phyloP scores from a whole-genome alignment of 2,113 vertebrate species.

The Romanogobio albipinnatus region DNA sequence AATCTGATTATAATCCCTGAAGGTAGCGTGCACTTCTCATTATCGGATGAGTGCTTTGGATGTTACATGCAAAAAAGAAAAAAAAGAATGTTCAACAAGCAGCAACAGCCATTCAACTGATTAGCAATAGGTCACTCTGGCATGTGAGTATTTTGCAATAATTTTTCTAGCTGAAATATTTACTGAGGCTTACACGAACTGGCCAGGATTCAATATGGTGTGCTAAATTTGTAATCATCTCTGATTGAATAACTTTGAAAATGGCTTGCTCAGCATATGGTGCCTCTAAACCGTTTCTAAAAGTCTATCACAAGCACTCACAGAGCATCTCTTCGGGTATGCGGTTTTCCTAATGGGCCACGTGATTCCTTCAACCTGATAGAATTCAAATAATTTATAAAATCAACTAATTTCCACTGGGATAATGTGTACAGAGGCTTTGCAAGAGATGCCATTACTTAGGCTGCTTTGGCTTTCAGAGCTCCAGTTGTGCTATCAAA shows the following conservation, averaged over 20 bases:
- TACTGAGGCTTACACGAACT: conserved; percentile 60
- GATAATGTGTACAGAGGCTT: conserved; percentile 26
- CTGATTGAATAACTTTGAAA: conserved; percentile 70
- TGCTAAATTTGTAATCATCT: conserved; percentile 66
- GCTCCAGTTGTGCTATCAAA: conserved; percentile 56
- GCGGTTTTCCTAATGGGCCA: conserved; percentile 25
- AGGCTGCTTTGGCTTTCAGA: conserved; percentile 40
- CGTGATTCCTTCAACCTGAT: conserved; percentile 19
- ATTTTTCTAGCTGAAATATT: conserved; percentile 60
- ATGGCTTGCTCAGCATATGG: conserved; percentile 66
- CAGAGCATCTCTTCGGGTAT: conserved; percentile 53
- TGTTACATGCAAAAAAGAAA: conserved; percentile 32
- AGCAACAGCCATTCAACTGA: conserved; percentile 16
- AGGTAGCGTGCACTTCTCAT: neutral
- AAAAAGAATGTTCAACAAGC: neutral
- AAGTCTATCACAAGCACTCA: conserved; percentile 42
- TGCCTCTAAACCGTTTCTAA: conserved; percentile 58
- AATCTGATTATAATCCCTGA: conserved; percentile 6
- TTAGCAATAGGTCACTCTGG: conserved; percentile 57
- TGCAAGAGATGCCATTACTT: conserved; percentile 63
- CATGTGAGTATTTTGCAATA: conserved; percentile 60
- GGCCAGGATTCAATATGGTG: conserved; percentile 59
- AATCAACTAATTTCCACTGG: conserved; percentile 66
- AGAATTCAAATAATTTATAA: conserved; percentile 63
- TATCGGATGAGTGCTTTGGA: conserved; percentile 17